Evolutionary conservation across 1,140 invertebrate species (phyloP).

Genomic region (Patella vulgata): DNA sequence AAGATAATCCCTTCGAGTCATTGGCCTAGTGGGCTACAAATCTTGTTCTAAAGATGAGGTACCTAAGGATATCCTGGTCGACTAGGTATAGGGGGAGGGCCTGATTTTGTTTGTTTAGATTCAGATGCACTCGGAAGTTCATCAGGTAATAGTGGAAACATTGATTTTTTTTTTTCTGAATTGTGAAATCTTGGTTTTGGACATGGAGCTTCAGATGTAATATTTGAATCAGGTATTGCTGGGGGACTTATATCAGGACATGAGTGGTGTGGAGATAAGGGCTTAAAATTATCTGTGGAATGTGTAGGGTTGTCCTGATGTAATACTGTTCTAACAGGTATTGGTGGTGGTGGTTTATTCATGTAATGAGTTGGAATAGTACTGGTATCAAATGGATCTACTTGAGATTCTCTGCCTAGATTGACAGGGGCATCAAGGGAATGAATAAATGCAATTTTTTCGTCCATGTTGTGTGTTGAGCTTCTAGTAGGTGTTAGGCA

Average conservation of each 20-base stretch:
- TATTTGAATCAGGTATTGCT: conserved; percentile 13
- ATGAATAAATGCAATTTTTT: background rate
- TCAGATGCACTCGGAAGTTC: conserved; percentile 2
- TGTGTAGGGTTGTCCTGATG: background rate
- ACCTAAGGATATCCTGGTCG: too few species aligned
- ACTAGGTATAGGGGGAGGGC: conserved; percentile 38
- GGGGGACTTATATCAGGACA: conserved; percentile 17
- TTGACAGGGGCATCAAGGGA: conserved; percentile 29
- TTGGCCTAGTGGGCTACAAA: too few species aligned
- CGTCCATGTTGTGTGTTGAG: conserved; percentile 20
- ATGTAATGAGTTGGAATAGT: conserved; percentile 14
- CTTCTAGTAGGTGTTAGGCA: conserved; percentile 43
- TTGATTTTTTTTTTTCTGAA: conserved; percentile 17
- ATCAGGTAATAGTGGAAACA: conserved; percentile 21
- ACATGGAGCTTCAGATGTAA: conserved; percentile 28
- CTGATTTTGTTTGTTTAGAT: background rate
- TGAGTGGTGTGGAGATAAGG: background rate
- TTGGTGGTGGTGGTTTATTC: conserved; percentile 1
- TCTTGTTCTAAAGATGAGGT: too few species aligned
- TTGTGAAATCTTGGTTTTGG: conserved; percentile 15
- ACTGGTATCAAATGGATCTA: conserved; percentile 44
- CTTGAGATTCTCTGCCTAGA: background rate
- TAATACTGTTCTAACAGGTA: background rate
- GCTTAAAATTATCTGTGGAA: conserved; percentile 19
- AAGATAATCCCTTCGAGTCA: too few species aligned